Conservation (phyloP, 2,113 vertebrate species). For the Onychostoma macrolepis region DNA sequence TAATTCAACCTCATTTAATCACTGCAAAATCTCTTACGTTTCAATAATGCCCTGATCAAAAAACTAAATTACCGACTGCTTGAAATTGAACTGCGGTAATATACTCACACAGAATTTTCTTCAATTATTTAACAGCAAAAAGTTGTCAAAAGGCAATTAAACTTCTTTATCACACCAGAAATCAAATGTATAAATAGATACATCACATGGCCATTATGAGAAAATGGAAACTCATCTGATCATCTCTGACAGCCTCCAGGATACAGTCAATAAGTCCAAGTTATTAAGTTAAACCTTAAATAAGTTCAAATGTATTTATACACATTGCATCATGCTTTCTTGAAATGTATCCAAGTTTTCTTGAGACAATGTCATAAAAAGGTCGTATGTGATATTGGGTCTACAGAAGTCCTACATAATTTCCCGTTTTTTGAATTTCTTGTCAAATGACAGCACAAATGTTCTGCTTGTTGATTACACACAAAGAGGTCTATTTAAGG, state of each 20-base stretch:
- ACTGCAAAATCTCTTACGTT: conserved; percentile 19
- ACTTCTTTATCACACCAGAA: not conserved
- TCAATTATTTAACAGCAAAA: not conserved
- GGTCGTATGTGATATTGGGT: not conserved
- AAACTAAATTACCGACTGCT: not conserved
- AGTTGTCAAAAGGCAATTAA: not conserved
- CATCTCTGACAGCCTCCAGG: not conserved
- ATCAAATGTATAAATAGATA: not conserved
- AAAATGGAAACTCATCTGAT: not conserved
- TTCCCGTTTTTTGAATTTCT: not conserved
- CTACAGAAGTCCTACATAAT: not conserved
- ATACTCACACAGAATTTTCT: not conserved
- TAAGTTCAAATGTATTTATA: not conserved
- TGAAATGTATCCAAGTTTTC: not conserved
- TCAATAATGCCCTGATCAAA: not conserved
- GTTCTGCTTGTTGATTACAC: not conserved
- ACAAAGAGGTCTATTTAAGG: not conserved
- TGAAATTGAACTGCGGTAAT: not conserved
- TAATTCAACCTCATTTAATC: conserved; percentile 10
- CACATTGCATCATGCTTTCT: not conserved
- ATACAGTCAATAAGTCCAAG: not conserved
- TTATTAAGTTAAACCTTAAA: not conserved
- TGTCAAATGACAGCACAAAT: not conserved
- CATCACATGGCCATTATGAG: not conserved
- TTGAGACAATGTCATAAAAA: not conserved